Evolutionary conservation across 2,113 vertebrate species (phyloP).

Genomic region (Cepphus grylle): DNA sequence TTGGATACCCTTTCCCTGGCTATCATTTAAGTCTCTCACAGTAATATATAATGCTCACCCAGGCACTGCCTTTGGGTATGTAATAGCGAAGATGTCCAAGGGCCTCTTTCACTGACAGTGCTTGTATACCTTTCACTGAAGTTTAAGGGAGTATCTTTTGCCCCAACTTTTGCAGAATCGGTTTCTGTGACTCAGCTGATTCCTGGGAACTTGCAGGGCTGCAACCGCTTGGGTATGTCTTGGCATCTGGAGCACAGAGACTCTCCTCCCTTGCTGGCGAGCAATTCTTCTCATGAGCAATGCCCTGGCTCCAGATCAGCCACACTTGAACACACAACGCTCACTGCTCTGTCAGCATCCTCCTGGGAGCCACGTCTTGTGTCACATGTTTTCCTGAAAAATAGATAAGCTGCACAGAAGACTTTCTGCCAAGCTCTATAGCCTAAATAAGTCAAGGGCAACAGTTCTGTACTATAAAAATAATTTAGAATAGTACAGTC

Average conservation of each 20-base stretch:
- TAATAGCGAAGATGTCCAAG: neutral
- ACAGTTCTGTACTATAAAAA: neutral
- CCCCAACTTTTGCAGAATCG: neutral
- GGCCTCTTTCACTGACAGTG: neutral
- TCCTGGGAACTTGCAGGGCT: neutral
- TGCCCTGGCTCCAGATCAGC: neutral
- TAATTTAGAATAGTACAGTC: neutral
- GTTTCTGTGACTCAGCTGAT: neutral
- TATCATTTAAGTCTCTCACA: neutral
- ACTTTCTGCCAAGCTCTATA: neutral
- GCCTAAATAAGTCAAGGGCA: neutral
- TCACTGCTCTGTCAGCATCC: neutral
- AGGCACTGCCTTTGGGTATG: neutral
- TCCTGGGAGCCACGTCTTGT: neutral
- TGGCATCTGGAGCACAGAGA: neutral
- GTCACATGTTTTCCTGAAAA: neutral
- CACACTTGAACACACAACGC: neutral
- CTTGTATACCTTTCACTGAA: neutral
- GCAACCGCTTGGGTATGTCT: neutral
- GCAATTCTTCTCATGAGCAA: neutral
- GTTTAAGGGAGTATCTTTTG: neutral
- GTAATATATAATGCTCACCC: neutral
- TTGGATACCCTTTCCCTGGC: neutral
- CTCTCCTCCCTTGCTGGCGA: neutral
- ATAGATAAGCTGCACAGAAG: neutral